Evolutionary conservation across 1,140 invertebrate genomes (phyloP), one percentile per base, ranked within the genome.

Genomic region (Pogonognathellus flavescens): DNA sequence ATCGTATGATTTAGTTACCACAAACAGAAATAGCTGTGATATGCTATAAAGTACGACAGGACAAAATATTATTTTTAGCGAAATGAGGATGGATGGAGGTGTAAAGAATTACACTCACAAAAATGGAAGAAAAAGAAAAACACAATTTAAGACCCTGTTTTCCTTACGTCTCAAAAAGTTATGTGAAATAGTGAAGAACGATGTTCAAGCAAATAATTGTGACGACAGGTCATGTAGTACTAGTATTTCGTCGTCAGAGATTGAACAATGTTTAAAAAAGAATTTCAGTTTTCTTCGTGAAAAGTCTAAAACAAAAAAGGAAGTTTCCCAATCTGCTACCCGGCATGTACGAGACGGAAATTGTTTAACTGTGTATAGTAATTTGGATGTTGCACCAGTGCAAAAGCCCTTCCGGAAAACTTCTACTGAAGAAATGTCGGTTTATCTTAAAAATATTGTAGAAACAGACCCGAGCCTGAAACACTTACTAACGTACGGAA

Each of bases 341-440:
- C 70, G 31, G 41, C 31, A 76, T n/a, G 16, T 49, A 13, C 31
- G 25, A 31, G 70, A 49, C 1, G 70, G 70, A 55, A 84, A 66
- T 14, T 84, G 83, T 25, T 57, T 86, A 18, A 86, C 85, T 31
- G 85, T 86, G 0, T 86, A 55, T 53, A 86, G 85, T 59, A 52
- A 76, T 50, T 76, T 76, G 70, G 70, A 76, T 9, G n/a, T 50
- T 31, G 70, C 85, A 11, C 85, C 85, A 0, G 55, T 66, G 7
- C 57, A 62, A 9, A 52, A 82, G n/a, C n/a, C 59, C 11, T 41
- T 41, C 13, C 20, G 20, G 18, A 85, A 53, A 81, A 57, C 53
- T 11, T 50, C 25, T 0, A 20, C 60, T 0, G 59, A 60, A 49
- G 85, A 86, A 14, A 83, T 86, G 55, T 81, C 85, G 16, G 16